Evolutionary conservation across 2,888 invertebrate species (phyloP).

Genomic region (Venusia cambrica): DNA sequence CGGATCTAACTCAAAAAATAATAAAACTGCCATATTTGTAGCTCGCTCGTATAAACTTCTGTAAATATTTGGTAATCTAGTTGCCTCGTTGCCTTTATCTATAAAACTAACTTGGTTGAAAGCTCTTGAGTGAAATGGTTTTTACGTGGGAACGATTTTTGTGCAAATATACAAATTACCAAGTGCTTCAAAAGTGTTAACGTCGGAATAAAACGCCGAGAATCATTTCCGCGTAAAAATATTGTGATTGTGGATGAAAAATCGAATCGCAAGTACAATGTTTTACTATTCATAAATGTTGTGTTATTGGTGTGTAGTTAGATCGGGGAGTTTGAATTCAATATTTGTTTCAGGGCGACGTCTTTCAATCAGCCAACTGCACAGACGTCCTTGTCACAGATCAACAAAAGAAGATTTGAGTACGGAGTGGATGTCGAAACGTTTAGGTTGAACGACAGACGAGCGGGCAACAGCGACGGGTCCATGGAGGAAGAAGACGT

Average conservation of each 20-base stretch:
- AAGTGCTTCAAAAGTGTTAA: slow-evolving; percentile 70
- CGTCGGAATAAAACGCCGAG: slow-evolving; percentile 78
- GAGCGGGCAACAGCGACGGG: slow-evolving; percentile 57
- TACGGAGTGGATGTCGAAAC: slow-evolving; percentile 78
- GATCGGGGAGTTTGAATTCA: slow-evolving; percentile 38
- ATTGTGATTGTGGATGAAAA: slow-evolving; percentile 80
- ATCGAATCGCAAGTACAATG: slow-evolving; percentile 77
- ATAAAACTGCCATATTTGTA: slow-evolving; percentile 1
- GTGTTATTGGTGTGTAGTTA: slow-evolving; percentile 23
- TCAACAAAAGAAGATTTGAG: slow-evolving; percentile 87
- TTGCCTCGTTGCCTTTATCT: slow-evolving; percentile 13
- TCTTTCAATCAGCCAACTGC: slow-evolving; percentile 78
- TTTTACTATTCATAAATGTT: slow-evolving; percentile 41
- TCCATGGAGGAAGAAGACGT: slow-evolving; percentile 72
- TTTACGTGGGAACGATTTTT: slow-evolving; percentile 82
- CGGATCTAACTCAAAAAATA: slow-evolving; percentile 5
- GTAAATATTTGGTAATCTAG: slow-evolving; percentile 6
- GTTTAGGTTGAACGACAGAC: slow-evolving; percentile 62
- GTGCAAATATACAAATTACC: slow-evolving; percentile 60
- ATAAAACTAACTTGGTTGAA: slow-evolving; percentile 71
- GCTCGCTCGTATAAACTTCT: slow-evolving; percentile 12
- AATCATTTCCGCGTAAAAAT: slow-evolving; percentile 82
- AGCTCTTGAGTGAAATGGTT: slow-evolving; percentile 82
- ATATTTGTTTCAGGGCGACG: slow-evolving; percentile 74
- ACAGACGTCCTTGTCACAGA: slow-evolving; percentile 82